A percentile compares a stretch with the other conserved stretches of the same genome.
Conservation (phyloP, 1,140 invertebrate species). For the Lepidotrigona ventralis region DNA sequence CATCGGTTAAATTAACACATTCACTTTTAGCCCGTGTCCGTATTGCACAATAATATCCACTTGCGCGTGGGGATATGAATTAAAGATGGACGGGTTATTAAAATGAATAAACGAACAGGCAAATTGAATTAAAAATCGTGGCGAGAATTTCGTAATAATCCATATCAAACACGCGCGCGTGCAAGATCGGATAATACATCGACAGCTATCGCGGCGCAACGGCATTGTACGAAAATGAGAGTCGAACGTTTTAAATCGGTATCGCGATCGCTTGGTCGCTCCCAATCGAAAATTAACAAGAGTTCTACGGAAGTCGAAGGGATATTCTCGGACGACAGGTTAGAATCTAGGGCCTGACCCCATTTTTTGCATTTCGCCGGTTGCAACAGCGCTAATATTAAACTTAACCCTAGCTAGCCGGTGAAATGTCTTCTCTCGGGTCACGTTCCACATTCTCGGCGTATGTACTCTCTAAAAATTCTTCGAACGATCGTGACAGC, state of each 20-base stretch:
- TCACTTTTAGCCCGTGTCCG: not conserved
- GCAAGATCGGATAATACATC: too few relatives aligned
- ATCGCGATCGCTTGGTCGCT: not conserved
- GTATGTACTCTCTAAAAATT: not conserved
- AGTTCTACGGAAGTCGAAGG: too few relatives aligned
- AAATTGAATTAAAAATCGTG: not conserved
- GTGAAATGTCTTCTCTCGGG: not conserved
- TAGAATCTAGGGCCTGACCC: constrained; percentile 6
- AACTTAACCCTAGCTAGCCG: not conserved
- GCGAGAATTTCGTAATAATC: not conserved
- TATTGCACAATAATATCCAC: not conserved
- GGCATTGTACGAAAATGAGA: not conserved
- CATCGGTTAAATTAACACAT: not conserved
- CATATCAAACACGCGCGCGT: not conserved
- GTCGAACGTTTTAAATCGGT: not conserved
- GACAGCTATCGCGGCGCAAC: too few relatives aligned
- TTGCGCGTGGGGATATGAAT: not conserved
- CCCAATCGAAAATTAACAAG: not conserved
- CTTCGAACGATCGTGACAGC: not conserved
- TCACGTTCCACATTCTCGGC: not conserved
- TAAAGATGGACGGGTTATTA: not conserved
- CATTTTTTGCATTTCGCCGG: not conserved
- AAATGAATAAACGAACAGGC: not conserved
- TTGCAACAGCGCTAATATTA: not conserved
- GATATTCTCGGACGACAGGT: not conserved